Evolutionary conservation across 2,888 invertebrate species (phyloP).

Genomic region (Lumbricus terrestris): DNA sequence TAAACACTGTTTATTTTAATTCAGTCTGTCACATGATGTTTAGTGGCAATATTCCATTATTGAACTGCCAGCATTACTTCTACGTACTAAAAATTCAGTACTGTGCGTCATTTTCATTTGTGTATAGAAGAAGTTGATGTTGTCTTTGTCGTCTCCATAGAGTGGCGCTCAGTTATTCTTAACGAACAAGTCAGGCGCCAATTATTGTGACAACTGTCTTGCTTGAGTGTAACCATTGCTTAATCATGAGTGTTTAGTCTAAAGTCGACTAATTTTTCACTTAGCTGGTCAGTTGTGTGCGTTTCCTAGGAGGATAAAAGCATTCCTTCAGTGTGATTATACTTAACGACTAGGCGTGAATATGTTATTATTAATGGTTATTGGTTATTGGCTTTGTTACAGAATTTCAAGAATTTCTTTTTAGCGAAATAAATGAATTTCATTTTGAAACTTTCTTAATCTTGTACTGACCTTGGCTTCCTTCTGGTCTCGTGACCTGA

Average conservation of each 20-base stretch:
- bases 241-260: not conserved
- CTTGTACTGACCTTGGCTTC: not conserved
- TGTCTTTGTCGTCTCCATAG: not conserved
- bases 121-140: not conserved
- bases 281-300: not conserved
- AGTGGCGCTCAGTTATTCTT: not conserved
- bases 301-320: not conserved
- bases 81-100: not conserved
- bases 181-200: not conserved
- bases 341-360: not conserved
- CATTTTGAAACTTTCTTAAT: not conserved
- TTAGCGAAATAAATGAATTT: not conserved
- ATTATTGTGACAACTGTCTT: not conserved
- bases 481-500: not conserved
- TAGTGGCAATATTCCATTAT: not conserved
- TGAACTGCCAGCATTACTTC: not conserved
- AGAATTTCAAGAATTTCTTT: not conserved
- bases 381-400: not conserved
- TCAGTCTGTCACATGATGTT: not conserved
- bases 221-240: not conserved
- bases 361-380: not conserved
- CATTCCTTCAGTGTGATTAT: not conserved
- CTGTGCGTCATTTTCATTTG: not conserved
- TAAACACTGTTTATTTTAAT: not conserved
- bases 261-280: not conserved